A percentile compares a stretch with the other conserved stretches of the same genome.
phyloP scores from a whole-genome alignment of 2,888 invertebrate species.

The Cantharis lateralis region DNA sequence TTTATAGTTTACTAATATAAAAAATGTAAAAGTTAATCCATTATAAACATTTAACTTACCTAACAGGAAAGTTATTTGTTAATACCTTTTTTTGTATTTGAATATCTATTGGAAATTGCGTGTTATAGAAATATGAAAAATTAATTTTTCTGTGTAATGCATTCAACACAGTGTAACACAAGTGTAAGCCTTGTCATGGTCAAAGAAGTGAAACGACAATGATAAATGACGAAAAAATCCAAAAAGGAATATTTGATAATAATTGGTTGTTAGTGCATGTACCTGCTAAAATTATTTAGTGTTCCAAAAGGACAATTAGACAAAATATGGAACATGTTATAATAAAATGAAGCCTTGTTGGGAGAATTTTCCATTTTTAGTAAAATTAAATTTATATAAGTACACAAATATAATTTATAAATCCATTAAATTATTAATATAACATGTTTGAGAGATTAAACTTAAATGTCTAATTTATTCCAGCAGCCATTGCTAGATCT shows the following conservation, averaged over 20 bases:
- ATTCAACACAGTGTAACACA: neutral
- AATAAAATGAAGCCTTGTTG: too few relatives aligned
- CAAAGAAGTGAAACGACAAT: neutral
- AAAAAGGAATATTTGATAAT: neutral
- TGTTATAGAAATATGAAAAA: neutral
- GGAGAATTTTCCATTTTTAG: neutral
- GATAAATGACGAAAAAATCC: neutral
- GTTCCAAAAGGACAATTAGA: too few relatives aligned
- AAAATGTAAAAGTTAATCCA: neutral
- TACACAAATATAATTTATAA: neutral
- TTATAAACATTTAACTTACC: neutral
- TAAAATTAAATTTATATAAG: neutral
- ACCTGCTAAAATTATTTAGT: neutral
- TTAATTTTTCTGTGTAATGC: neutral
- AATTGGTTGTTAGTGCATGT: neutral
- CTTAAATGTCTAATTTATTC: conserved; percentile 12
- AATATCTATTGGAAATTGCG: too few relatives aligned
- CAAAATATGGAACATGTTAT: too few relatives aligned
- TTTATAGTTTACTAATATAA: neutral
- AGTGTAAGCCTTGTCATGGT: neutral
- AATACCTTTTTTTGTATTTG: too few relatives aligned
- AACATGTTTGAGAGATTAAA: neutral
- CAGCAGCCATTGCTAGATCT: conserved; percentile 44
- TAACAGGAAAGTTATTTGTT: neutral
- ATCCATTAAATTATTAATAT: neutral